Evolutionary conservation across 2,888 invertebrate species (phyloP).

Genomic region (Polyploca ridens): DNA sequence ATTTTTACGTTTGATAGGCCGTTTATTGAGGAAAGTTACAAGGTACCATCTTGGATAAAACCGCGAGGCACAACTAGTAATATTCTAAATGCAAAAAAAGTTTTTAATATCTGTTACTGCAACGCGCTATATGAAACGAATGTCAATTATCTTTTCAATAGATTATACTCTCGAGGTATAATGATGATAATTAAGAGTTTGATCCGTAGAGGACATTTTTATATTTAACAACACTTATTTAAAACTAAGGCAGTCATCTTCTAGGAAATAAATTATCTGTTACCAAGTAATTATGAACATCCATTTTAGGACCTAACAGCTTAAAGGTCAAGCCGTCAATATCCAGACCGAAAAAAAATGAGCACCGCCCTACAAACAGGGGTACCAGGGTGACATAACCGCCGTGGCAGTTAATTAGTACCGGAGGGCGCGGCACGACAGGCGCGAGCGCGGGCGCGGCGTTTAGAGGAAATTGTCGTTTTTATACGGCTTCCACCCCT

Average conservation of each 20-base stretch:
- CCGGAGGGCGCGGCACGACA: constrained; percentile 77
- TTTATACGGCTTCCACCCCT: constrained; percentile 80
- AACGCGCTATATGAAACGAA: no score
- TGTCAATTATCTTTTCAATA: no score
- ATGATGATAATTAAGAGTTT: not conserved
- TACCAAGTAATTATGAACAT: constrained; percentile 14
- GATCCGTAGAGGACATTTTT: not conserved
- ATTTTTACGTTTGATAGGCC: no score
- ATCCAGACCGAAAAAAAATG: constrained; percentile 57
- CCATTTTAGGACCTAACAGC: constrained; percentile 19
- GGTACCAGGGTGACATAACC: constrained; percentile 84
- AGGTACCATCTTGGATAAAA: no score
- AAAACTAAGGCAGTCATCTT: not conserved
- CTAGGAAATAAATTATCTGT: not conserved
- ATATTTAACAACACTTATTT: not conserved
- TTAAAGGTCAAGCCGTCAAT: constrained; percentile 52
- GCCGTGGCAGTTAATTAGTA: constrained; percentile 81
- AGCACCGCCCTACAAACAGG: constrained; percentile 66
- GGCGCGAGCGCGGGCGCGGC: constrained; percentile 82
- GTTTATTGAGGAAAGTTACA: no score
- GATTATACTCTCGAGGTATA: no score
- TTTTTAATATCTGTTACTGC: no score
- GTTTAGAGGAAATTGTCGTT: constrained; percentile 84
- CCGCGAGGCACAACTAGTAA: no score
- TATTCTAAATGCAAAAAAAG: no score